phyloP scores from a whole-genome alignment of 1,140 invertebrate genomes.

The Ephestia elutella region DNA sequence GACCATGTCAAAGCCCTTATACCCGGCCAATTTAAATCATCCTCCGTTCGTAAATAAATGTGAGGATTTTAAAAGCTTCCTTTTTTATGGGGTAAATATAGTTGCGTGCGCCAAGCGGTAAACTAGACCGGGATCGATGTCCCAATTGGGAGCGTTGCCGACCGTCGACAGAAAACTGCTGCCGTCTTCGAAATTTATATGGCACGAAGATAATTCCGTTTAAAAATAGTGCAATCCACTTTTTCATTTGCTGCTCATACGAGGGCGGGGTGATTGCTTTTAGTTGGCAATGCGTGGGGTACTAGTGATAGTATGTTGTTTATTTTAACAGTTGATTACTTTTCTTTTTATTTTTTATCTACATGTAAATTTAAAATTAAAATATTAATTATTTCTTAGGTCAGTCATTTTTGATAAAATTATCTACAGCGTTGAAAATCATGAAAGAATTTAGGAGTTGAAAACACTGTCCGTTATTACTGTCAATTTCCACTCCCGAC shows the following conservation, averaged over 20 bases:
- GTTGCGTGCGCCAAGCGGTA: conserved; percentile 26
- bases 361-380: too few relatives aligned
- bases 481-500: too few relatives aligned
- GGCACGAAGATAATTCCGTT: conserved; percentile 11
- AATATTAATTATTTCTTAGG: too few relatives aligned
- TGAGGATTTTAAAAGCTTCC: conserved; percentile 8
- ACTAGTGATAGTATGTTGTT: neutral
- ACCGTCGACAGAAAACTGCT: conserved; percentile 28
- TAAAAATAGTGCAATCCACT: conserved; percentile 9
- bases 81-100: conserved; percentile 9
- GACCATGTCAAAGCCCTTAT: neutral
- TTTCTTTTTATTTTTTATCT: neutral
- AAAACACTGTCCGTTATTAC: too few relatives aligned
- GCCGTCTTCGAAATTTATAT: conserved; percentile 25
- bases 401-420: too few relatives aligned
- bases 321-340: neutral
- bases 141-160: conserved; percentile 39
- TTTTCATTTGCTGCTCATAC: conserved; percentile 2
- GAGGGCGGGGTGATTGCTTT: neutral
- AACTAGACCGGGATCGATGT: conserved; percentile 40
- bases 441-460: too few relatives aligned
- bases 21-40: conserved; percentile 7
- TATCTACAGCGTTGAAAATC: too few relatives aligned
- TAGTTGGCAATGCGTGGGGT: conserved; percentile 1
- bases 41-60: conserved; percentile 7